Base-by-base conservation (phyloP, 2,113 vertebrate genomes). In the Aramus guarauna region DNA sequence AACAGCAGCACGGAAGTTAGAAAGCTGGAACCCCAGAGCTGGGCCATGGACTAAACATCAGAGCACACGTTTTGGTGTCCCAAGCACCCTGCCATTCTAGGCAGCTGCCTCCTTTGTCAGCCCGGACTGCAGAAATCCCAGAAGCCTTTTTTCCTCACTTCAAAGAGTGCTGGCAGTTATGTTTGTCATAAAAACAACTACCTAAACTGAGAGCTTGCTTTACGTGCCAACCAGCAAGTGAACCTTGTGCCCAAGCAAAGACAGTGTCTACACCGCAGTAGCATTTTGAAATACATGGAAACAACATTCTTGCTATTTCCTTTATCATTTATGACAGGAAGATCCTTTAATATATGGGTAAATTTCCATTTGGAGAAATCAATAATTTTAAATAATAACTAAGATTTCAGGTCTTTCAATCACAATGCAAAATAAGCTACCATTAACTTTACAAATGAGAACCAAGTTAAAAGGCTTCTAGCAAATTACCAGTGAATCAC, bases 391-490 rank as follows among this genome's bases (percentile, higher is more conserved):
- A 96, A 85, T 93, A 97, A 96, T 81, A 96, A 94, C 75, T 88
- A 90, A 88, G 53, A 91, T 94, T 86, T 88, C 53, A 87, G 58
- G 58, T 93, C 92, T 97, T 96, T 96, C 96, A 85, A 71, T 97
- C 93, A 94, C 75, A 93, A 72, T 85, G 77, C 60, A 94, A 79
- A 96, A 96, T 91, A 97, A 93, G 79, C 90, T 81, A 73, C 72
- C 82, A 93, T 97, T 97, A 96, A 94, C 92, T 95, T 96, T 94
- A 96, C 74, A 96, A 95, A 96, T 97, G 89, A 90, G 91, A 91
- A 95, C 58, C 53, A 91, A 97, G 92, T 87, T 97, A 95, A 97
- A 96, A 97, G 89, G 85, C 85, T 95, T 88, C 94, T 80, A 93
- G 93, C 39, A 96, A 97, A 96, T 96, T 83, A 95, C 75, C 87